Conservation (phyloP, 2,888 invertebrate genomes). For the Microdon myrmicae region DNA sequence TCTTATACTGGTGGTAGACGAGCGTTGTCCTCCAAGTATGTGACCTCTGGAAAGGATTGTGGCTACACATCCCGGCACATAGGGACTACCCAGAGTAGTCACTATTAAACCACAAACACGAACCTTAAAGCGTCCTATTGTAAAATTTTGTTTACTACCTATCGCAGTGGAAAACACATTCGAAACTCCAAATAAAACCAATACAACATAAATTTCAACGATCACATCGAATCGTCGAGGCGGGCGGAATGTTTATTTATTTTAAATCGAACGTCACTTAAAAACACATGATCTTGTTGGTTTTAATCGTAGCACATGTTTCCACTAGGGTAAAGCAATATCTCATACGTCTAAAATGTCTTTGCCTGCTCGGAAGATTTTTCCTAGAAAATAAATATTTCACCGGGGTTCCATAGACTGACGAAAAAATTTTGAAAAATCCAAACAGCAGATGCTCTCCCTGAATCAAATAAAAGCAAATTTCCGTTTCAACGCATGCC, state of each 20-base stretch:
- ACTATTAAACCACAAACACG: slow-evolving; percentile 6
- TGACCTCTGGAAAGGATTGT: slow-evolving; percentile 25
- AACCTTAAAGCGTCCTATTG: slow-evolving; percentile 4
- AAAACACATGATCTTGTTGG: no score
- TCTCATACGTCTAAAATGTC: no score
- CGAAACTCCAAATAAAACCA: not conserved
- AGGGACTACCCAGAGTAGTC: slow-evolving; percentile 15
- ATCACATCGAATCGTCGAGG: slow-evolving; percentile 12
- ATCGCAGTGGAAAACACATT: no score
- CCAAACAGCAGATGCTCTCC: no score
- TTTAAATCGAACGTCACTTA: slow-evolving; percentile 2
- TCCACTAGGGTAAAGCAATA: no score
- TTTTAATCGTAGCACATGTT: no score
- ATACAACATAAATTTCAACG: slow-evolving; percentile 9
- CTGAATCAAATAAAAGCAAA: no score
- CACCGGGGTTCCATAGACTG: no score
- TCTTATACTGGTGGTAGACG: slow-evolving; percentile 19
- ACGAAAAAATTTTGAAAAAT: no score
- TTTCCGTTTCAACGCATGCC: no score
- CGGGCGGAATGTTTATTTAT: slow-evolving; percentile 15
- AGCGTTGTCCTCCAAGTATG: slow-evolving; percentile 21
- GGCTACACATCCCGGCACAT: slow-evolving; percentile 13
- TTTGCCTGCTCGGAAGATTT: no score
- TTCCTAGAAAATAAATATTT: no score
- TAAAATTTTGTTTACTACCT: slow-evolving; percentile 12